These are phyloP conservation scores for Luidia sarsii DNA, from an alignment of 53 echinoderm and acorn worm genomes.

Conservation along the genomic window DNA sequence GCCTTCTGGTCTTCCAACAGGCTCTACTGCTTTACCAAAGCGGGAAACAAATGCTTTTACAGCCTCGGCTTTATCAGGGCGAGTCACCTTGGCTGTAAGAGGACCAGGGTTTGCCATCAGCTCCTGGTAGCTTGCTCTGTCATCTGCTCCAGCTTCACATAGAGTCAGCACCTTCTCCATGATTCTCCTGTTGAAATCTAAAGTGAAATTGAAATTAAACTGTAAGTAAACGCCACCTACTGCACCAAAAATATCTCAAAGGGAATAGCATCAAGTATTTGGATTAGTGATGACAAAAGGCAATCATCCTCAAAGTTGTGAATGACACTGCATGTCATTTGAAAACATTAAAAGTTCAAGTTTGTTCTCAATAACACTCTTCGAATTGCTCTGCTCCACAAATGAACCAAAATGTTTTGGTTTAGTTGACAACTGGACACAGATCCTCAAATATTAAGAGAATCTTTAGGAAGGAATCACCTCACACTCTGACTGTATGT, in stretches of 20 bases:
- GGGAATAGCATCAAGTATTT: neutral
- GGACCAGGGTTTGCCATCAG: slow-evolving; percentile 1
- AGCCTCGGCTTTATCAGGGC: slow-evolving; percentile 21
- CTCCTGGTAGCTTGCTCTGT: neutral
- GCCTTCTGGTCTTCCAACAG: slow-evolving; percentile 21
- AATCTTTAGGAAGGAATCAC: too few relatives aligned
- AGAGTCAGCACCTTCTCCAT: slow-evolving; percentile 4
- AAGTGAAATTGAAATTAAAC: neutral
- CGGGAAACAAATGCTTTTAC: slow-evolving; percentile 21
- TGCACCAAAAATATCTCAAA: neutral
- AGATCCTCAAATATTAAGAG: too few relatives aligned
- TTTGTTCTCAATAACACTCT: too few relatives aligned
- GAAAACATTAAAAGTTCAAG: too few relatives aligned
- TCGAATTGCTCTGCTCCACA: too few relatives aligned
- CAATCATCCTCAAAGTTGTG: too few relatives aligned
- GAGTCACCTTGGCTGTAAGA: neutral
- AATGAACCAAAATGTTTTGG: too few relatives aligned
- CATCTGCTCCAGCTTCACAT: neutral
- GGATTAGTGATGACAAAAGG: too few relatives aligned
- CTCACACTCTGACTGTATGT: too few relatives aligned
- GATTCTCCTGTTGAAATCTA: slow-evolving; percentile 20
- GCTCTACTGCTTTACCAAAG: slow-evolving; percentile 11
- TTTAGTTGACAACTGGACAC: too few relatives aligned
- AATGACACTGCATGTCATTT: too few relatives aligned
- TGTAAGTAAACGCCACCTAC: neutral